phyloP scores from a whole-genome alignment of 1,140 invertebrate species.

The Drosophila trapezifrons region DNA sequence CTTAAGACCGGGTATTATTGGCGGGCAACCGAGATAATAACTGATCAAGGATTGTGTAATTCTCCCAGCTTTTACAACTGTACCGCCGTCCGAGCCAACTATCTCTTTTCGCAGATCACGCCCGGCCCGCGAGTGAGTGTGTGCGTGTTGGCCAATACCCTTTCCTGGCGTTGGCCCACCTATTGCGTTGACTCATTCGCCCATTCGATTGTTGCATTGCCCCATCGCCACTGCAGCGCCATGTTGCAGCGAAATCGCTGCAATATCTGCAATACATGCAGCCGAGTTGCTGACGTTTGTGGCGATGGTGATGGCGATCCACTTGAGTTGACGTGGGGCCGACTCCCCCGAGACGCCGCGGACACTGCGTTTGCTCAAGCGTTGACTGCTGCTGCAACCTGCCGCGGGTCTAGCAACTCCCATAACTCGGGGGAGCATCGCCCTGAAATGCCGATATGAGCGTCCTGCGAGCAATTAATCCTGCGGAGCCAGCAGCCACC shows the following conservation, averaged over 20 bases:
- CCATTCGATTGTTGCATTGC: slow-evolving; percentile 44
- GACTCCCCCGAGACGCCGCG: slow-evolving; percentile 42
- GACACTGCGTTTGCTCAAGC: slow-evolving; percentile 52
- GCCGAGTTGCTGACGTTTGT: slow-evolving; percentile 39
- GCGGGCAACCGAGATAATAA: not conserved
- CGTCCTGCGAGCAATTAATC: slow-evolving; percentile 1
- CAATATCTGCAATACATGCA: slow-evolving; percentile 44
- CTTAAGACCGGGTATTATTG: not conserved
- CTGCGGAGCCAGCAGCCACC: slow-evolving; percentile 3
- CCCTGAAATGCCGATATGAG: not conserved
- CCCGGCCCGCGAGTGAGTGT: not conserved
- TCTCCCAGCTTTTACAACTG: not conserved
- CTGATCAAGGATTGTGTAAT: not conserved
- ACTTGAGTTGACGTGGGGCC: slow-evolving; percentile 64
- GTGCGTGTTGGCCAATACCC: slow-evolving; percentile 44
- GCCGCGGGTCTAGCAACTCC: no score
- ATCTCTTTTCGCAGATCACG: slow-evolving; percentile 35
- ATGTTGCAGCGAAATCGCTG: slow-evolving; percentile 21
- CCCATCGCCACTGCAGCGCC: slow-evolving; percentile 7
- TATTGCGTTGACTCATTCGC: slow-evolving; percentile 51
- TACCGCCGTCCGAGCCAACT: no score
- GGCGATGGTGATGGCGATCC: slow-evolving; percentile 53
- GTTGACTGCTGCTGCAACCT: slow-evolving; percentile 15
- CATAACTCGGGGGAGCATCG: no score
- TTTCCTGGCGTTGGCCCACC: slow-evolving; percentile 50